Percentiles rank a stretch among this genome's conserved stretches.
Conservation (phyloP, 2,888 invertebrate genomes). For the Protonemura montana region DNA sequence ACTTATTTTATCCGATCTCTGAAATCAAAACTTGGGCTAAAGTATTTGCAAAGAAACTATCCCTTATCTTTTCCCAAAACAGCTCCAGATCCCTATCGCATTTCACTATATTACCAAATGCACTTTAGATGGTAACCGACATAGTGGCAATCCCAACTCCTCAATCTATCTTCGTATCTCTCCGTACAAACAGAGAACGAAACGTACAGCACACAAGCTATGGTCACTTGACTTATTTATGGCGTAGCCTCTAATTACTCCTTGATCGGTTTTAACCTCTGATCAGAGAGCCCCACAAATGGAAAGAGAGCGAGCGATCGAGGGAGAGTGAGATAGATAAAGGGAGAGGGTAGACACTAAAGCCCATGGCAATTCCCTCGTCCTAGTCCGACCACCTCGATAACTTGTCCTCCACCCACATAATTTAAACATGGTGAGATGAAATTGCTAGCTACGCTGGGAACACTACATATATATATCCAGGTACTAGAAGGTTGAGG, state of each 20-base stretch:
- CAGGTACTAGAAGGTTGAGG: background rate
- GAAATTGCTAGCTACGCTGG: background rate
- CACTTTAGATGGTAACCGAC: background rate
- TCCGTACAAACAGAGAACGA: background rate
- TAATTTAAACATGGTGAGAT: background rate
- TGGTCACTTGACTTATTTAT: background rate
- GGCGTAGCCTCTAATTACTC: background rate
- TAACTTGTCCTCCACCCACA: no score
- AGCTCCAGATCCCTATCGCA: background rate
- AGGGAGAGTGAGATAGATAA: background rate
- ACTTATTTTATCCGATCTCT: no score
- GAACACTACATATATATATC: background rate
- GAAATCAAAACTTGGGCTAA: no score
- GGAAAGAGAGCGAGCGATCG: background rate
- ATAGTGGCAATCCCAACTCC: background rate
- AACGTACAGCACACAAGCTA: background rate
- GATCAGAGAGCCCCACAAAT: background rate
- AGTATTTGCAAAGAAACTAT: no score
- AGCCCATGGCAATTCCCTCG: background rate
- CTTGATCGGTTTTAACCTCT: slow-evolving; percentile 3
- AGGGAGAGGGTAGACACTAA: no score
- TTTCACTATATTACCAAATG: background rate
- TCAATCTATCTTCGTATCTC: background rate
- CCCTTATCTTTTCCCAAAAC: no score
- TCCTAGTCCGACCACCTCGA: background rate